These are phyloP conservation scores for Drosophila paramelanica DNA, from an alignment of 2,888 invertebrate genomes.

Conservation along the genomic window DNA sequence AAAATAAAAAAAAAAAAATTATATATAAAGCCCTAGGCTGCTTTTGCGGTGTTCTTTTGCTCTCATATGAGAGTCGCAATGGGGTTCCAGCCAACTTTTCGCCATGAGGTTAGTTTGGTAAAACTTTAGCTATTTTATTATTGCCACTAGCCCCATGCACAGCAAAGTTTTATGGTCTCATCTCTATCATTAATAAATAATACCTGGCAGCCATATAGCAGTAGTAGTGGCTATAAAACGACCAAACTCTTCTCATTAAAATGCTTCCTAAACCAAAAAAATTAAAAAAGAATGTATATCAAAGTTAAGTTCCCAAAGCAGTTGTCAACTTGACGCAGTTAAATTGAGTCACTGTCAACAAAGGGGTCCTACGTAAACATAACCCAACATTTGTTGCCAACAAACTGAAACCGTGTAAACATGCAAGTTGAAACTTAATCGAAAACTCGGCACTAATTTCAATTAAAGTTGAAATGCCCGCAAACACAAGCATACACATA, in stretches of 20 bases:
- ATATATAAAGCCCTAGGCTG: not conserved
- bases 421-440: constrained; percentile 51
- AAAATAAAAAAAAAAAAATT: constrained; percentile 7
- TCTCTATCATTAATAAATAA: constrained; percentile 64
- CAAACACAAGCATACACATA: constrained; percentile 39
- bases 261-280: not conserved
- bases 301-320: constrained; percentile 20
- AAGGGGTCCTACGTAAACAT: constrained; percentile 11
- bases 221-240: constrained; percentile 18
- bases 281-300: constrained; percentile 8
- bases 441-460: constrained; percentile 74
- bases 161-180: constrained; percentile 47
- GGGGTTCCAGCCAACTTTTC: constrained; percentile 34
- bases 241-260: constrained; percentile 8
- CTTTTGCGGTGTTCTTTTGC: constrained; percentile 9
- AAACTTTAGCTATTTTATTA: constrained; percentile 63
- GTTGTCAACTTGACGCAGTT: constrained; percentile 23
- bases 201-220: constrained; percentile 14
- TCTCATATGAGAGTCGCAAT: not conserved
- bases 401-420: constrained; percentile 30
- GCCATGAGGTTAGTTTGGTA: constrained; percentile 35
- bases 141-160: constrained; percentile 19
- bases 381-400: constrained; percentile 37
- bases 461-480: constrained; percentile 70
- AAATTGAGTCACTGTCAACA: constrained; percentile 21